Evolutionary conservation across 2,888 invertebrate species (phyloP), one percentile per base, ranked within the genome.

Genomic region (Pherbina coryleti): DNA sequence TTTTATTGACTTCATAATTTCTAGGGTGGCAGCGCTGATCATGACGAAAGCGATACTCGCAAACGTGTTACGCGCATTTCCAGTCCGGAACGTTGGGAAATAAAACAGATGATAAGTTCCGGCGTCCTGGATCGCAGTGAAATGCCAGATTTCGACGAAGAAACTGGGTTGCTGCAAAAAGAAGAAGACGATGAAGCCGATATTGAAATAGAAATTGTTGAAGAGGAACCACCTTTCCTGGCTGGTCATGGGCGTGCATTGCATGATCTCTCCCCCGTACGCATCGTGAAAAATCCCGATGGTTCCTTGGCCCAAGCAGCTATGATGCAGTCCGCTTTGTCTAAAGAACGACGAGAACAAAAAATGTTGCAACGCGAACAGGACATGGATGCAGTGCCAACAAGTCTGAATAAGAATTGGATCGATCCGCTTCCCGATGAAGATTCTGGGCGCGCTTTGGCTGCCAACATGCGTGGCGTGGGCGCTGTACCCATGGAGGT

Each of bases 271-370:
- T 97, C 97, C 77, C 98, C 98, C 0, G 98, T 98, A 3, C 91
- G 95, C 82, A 98, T 99, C 82, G 97, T 99, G 0, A 98, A 98
- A 91, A 99, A 99, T 92, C 99, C 99, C 0, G 99, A 99, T 89
- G 99, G 99, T 0, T 98, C 98, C 0, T 90, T 99, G 28, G 99
- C 99, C 0, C 99, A 99, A 89, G 98, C 99, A 0, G 99, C 99
- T 0, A 98, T 99, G 97, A 99, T 98, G 98, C 99, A 99, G 89
- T 97, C 96, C 14, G 99, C 99, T 0, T 89, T 99, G 62, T 96
- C 99, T 0, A 99, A 99, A 87, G 99, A 99, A 88, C 92, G 99
- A 73, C 91, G 99, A 64, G 99, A 99, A 88, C 94, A 96, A 85
- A 99, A 99, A 90, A 97, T 97, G 96, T 90, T 96, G n/a, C 97